Percentiles rank a stretch among this genome's conserved stretches.
Conservation (phyloP, 2,888 invertebrate genomes). For the Halictus quadricinctus region DNA sequence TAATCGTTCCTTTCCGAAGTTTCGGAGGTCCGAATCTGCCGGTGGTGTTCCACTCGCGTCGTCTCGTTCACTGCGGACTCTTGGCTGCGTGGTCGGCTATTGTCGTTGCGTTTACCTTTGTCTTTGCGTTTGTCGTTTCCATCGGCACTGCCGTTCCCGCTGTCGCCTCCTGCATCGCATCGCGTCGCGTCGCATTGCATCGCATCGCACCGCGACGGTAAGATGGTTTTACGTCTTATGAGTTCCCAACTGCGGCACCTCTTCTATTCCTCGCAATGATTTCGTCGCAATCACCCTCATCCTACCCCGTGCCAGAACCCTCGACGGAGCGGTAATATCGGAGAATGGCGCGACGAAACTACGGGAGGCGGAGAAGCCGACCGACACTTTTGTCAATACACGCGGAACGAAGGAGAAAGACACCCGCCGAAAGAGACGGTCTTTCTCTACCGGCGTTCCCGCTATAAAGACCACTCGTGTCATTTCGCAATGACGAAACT, state of each 20-base stretch:
- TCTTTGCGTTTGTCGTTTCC: conserved; percentile 24
- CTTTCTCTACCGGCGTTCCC: conserved; percentile 71
- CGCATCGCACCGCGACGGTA: conserved; percentile 35
- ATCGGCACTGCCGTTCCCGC: neutral
- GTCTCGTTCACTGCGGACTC: neutral
- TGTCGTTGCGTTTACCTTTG: conserved; percentile 28
- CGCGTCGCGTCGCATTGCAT: neutral
- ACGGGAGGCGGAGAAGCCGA: conserved; percentile 79
- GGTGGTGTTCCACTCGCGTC: neutral
- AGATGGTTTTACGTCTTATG: conserved; percentile 79
- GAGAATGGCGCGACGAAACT: conserved; percentile 81
- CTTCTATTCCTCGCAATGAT: conserved; percentile 83
- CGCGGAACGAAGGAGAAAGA: conserved; percentile 66
- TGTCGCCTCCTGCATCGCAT: neutral
- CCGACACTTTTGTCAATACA: conserved; percentile 85
- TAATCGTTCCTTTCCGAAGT: conserved; percentile 36
- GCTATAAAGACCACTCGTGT: conserved; percentile 86
- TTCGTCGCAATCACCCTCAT: conserved; percentile 82
- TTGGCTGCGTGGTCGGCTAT: conserved; percentile 28
- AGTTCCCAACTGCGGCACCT: conserved; percentile 82
- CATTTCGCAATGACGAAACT: conserved; percentile 85
- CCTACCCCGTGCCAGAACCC: conserved; percentile 66
- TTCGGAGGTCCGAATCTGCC: conserved; percentile 53
- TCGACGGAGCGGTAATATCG: conserved; percentile 82
- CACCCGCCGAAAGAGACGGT: conserved; percentile 56